These are phyloP conservation scores for Sardinella longiceps DNA, from an alignment of 2,797 vertebrate genomes.

Conservation along the genomic window DNA sequence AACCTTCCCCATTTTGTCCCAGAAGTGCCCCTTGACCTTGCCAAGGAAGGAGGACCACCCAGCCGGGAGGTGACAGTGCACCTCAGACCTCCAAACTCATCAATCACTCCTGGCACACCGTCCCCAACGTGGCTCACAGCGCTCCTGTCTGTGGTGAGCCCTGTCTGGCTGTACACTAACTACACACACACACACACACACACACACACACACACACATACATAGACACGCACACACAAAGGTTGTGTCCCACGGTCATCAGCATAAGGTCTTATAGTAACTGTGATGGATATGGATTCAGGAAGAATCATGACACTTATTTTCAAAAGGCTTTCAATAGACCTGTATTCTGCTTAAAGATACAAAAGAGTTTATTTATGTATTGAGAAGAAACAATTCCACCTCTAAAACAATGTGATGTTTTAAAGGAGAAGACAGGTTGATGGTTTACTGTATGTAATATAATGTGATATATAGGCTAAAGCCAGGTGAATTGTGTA, in stretches of 20 bases:
- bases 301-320: background rate
- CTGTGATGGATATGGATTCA: background rate
- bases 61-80: conserved; percentile 53
- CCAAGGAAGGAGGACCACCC: conserved; percentile 56
- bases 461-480: no score
- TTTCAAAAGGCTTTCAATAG: background rate
- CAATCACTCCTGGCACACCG: conserved; percentile 50
- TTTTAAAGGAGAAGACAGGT: no score
- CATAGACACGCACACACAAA: background rate
- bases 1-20: conserved; percentile 45
- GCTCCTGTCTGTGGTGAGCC: conserved; percentile 46
- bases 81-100: conserved; percentile 57
- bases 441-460: no score
- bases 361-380: no score
- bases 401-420: no score
- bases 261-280: background rate
- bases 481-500: no score
- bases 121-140: conserved; percentile 40
- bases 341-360: background rate
- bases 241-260: background rate
- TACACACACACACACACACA: background rate
- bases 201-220: background rate
- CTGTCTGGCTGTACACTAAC: conserved; percentile 45
- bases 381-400: no score
- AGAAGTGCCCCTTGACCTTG: conserved; percentile 52